phyloP scores from a whole-genome alignment of 2,797 vertebrate genomes.

The Odontamblyopus lacepedii region DNA sequence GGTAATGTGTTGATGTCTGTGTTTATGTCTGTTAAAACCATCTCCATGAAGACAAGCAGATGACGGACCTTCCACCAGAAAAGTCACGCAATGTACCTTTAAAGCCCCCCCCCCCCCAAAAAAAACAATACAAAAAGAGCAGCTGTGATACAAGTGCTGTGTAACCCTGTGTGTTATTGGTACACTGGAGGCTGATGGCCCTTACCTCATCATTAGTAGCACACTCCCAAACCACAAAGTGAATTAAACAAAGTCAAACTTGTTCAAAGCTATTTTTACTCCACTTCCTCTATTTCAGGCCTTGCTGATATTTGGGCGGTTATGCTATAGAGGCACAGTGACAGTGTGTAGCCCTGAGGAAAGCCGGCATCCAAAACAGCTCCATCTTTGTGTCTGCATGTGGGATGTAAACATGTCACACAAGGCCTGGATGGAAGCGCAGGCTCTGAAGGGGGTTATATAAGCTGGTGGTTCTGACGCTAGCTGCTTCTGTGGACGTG shows the following conservation, averaged over 20 bases:
- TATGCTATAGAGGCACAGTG: neutral
- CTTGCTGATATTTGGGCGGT: too few species aligned
- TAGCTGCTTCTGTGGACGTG: constrained; percentile 61
- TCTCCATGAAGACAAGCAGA: too few species aligned
- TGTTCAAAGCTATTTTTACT: neutral
- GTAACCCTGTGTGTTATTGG: too few species aligned
- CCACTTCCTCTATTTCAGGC: neutral
- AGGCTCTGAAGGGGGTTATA: constrained; percentile 50
- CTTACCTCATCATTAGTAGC: too few species aligned
- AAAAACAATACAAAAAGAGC: too few species aligned
- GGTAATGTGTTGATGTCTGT: too few species aligned
- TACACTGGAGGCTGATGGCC: too few species aligned
- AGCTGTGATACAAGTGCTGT: too few species aligned
- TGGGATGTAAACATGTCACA: constrained; percentile 31
- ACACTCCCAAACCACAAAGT: neutral
- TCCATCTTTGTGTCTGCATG: constrained; percentile 7
- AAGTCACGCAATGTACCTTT: too few species aligned
- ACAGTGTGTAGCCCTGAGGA: constrained; percentile 27
- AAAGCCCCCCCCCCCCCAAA: too few species aligned
- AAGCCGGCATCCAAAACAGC: constrained; percentile 13
- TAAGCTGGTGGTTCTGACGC: constrained; percentile 48
- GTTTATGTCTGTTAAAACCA: too few species aligned
- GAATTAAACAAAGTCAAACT: neutral
- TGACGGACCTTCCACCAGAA: too few species aligned
- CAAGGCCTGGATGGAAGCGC: constrained; percentile 26